Evolutionary conservation across 2,797 vertebrate genomes (phyloP).

Genomic region (Coracias cyanogaster): DNA sequence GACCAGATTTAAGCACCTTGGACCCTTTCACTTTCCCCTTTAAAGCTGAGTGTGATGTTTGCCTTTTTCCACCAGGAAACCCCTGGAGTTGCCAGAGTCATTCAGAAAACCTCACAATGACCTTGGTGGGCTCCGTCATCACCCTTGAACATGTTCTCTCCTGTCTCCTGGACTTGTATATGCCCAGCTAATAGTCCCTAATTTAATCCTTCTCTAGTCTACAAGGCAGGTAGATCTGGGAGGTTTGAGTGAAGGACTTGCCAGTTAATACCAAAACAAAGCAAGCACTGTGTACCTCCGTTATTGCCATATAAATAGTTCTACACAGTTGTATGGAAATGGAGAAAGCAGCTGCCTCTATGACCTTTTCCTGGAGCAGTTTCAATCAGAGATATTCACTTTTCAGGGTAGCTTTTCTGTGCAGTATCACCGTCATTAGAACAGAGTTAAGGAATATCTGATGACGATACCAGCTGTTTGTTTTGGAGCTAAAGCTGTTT

Average conservation of each 20-base stretch:
- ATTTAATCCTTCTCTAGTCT: background rate
- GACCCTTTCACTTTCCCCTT: background rate
- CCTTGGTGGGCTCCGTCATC: background rate
- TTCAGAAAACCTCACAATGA: background rate
- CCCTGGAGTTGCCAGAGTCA: background rate
- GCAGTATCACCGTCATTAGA: background rate
- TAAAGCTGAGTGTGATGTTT: background rate
- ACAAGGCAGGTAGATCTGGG: background rate
- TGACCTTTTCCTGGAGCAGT: background rate
- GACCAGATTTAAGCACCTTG: background rate
- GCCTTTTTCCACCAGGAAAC: background rate
- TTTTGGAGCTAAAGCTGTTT: slow-evolving; percentile 16
- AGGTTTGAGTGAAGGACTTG: background rate
- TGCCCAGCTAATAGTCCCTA: background rate
- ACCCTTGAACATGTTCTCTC: accelerated
- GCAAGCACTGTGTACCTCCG: background rate
- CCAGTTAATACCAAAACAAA: background rate
- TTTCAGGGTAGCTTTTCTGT: background rate
- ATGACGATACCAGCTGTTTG: background rate
- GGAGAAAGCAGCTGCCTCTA: background rate
- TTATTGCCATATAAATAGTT: background rate
- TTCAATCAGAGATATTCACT: background rate
- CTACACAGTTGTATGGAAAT: background rate
- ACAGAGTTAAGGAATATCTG: background rate
- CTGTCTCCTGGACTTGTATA: background rate